Evolutionary conservation across 2,113 vertebrate species (phyloP), one percentile per base, ranked within the genome.

Genomic region (Coreoperca whiteheadi): DNA sequence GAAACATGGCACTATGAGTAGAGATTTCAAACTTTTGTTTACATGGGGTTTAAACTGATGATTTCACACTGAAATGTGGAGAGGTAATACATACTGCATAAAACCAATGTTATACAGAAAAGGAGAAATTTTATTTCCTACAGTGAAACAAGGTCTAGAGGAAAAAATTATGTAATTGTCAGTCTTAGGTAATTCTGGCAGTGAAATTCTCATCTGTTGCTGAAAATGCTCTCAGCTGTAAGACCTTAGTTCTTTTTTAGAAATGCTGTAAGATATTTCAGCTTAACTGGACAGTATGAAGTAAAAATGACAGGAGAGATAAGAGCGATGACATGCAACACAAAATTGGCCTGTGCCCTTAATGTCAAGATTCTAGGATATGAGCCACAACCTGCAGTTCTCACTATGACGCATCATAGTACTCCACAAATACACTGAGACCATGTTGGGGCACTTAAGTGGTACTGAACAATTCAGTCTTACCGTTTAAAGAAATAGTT

Each of bases 1-100:
- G 78, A 73, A 76, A 66, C 64, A 76, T 72, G 66, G 54, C 71
- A 32, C 65, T 61, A 8, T 41, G 60, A 72, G 64, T 28, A 30
- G 37, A 70, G 60, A 79, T 85, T 82, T 80, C 48, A 83, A 81
- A 66, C 68, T 56, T 86, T 84, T 91, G 81, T 87, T 92, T 82
- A 91, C 69, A 78, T 54, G 66, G 48, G 48, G 79, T 16, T 88
- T 67, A 77, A 74, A 88, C 57, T 75, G 73, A 89, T 83, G 81
- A 86, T 76, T 87, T 87, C 75, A 82, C 61, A 59, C 50, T 71
- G 72, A 56, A 25, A 83, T 67, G 25, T 14, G 21, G 66, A 28
- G 9, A 18, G 25, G 20, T 74, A 41, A 73, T 51, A 69, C 57
- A 50, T 46, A 43, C 8, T 68, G 41, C 39, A 74, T 61, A 0